These are phyloP conservation scores for Aromia moschata DNA, from an alignment of 2,888 invertebrate species.

Conservation along the genomic window DNA sequence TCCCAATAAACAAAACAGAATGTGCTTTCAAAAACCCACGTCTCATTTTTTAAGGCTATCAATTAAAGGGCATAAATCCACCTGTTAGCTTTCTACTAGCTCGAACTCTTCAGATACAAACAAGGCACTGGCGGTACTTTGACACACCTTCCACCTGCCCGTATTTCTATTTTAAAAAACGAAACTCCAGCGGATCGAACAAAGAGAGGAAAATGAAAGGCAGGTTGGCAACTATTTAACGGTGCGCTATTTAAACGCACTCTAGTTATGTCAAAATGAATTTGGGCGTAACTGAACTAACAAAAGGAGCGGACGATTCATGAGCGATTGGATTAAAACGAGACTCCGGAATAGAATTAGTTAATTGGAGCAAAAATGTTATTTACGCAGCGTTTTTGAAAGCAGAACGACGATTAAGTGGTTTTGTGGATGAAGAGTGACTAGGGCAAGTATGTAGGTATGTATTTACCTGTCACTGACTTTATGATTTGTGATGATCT, in stretches of 20 bases:
- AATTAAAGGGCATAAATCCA: no score
- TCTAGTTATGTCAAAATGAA: constrained; percentile 26
- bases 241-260: constrained; percentile 20
- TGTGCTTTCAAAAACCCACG: no score
- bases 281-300: constrained; percentile 24
- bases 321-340: constrained; percentile 19
- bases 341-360: constrained; percentile 12
- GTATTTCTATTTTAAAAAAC: neutral
- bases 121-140: neutral
- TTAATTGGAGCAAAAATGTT: constrained; percentile 30
- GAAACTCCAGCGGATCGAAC: neutral
- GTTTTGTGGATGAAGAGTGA: no score
- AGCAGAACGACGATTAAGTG: no score
- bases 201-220: constrained; percentile 21
- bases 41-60: no score
- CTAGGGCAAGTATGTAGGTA: no score
- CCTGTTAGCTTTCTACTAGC: no score
- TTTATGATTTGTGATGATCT: no score
- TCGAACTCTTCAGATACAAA: no score
- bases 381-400: neutral
- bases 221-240: constrained; percentile 5
- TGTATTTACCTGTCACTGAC: no score
- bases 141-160: neutral
- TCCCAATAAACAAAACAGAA: no score
- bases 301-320: constrained; percentile 22